These are phyloP conservation scores for Heliconius sara DNA, from an alignment of 2,888 invertebrate genomes.

Conservation along the genomic window DNA sequence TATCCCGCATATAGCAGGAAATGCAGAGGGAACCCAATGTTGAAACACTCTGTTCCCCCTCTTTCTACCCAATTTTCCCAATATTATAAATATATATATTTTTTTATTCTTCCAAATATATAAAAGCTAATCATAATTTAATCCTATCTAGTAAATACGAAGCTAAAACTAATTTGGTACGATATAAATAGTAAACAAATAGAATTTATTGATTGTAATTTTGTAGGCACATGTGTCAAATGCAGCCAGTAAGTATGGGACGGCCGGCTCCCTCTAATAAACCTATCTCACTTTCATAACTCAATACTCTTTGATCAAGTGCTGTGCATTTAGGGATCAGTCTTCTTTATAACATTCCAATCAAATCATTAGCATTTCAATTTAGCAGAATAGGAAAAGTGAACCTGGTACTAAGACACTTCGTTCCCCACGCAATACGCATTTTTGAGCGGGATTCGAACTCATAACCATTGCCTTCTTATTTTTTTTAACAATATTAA, in stretches of 20 bases:
- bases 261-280: slow-evolving; percentile 36
- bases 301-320: slow-evolving; percentile 53
- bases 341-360: slow-evolving; percentile 63
- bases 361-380: slow-evolving; percentile 55
- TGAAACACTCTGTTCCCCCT: neutral
- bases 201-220: slow-evolving; percentile 11
- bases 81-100: neutral
- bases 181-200: slow-evolving; percentile 10
- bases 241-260: slow-evolving; percentile 27
- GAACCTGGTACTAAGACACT: neutral
- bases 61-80: no score
- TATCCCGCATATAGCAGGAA: neutral
- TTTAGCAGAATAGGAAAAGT: neutral
- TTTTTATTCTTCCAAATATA: neutral
- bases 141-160: slow-evolving; percentile 35
- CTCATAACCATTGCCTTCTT: neutral
- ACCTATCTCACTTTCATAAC: slow-evolving; percentile 53
- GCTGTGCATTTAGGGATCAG: slow-evolving; percentile 66
- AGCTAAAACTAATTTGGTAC: slow-evolving; percentile 13
- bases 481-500: neutral
- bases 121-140: slow-evolving; percentile 19
- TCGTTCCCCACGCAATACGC: neutral
- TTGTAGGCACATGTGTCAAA: slow-evolving; percentile 19
- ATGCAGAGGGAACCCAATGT: neutral
- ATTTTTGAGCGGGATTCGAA: neutral